Base-by-base conservation (phyloP, 2,888 invertebrate species). In the Itoplectis maculator region DNA sequence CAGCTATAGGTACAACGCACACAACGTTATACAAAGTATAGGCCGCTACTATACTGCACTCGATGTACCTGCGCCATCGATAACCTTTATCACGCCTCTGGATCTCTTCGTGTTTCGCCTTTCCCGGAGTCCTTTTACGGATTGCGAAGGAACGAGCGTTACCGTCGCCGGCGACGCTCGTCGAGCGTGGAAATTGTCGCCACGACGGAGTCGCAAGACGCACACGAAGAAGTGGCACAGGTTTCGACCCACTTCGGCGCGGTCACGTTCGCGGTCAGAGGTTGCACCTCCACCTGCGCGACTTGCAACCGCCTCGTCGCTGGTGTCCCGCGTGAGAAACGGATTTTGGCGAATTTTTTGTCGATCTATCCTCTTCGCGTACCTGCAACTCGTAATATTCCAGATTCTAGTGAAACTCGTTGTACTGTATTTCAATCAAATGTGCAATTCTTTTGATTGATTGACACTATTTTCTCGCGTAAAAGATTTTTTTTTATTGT, bases 231-330 rank as follows among this genome's bases (percentile, higher is more conserved):
- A 69, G 82, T 84, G 75, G 82, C 49, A 77, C 82, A 81, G 79
- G 78, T 86, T 87, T 86, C 86, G 87, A 88, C 87, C 87, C 82
- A 89, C 84, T 87, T 88, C 85, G 73, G 78, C 86, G 85, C 51
- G 88, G 88, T 89, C 90, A 90, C 89, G 90, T 88, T 88, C 87
- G 84, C 87, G 88, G 88, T 88, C 89, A 88, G 85, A 86, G 86
- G 82, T 82, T 76, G 82, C 75, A 68, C 69, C 45, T 79, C n/a
- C 51, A 72, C 70, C 74, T 70, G 75, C 59, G 29, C 29, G 70
- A 82, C 56, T 56, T 45, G 29, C 29, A 5, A 29, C 29, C 29
- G 29, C 29, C 5, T 5, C 29, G 29, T 29, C 29, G 3, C 5
- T 5, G 29, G 29, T 29, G 3, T 2, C 29, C 29, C 5, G 5